phyloP scores from a whole-genome alignment of 2,888 invertebrate genomes.

The Acrobasis repandana region DNA sequence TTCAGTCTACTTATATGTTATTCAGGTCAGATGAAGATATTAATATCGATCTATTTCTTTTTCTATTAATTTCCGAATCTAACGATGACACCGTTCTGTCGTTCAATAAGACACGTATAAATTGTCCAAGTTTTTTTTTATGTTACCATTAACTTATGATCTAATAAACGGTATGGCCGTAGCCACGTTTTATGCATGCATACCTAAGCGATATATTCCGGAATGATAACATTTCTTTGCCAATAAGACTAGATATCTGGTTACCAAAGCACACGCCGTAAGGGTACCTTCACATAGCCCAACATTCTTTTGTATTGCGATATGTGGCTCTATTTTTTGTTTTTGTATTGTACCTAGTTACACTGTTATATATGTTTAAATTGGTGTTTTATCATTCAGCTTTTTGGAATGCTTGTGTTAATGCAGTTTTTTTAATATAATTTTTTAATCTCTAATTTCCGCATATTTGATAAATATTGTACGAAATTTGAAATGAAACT shows the following conservation, averaged over 20 bases:
- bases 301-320: not conserved
- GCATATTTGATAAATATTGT: no score
- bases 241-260: not conserved
- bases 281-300: not conserved
- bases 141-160: not conserved
- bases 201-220: not conserved
- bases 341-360: no score
- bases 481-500: no score
- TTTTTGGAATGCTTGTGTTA: no score
- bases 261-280: not conserved
- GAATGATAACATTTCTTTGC: not conserved
- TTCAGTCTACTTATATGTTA: slow-evolving; percentile 23
- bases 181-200: not conserved
- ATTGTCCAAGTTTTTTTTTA: slow-evolving; percentile 22
- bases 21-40: slow-evolving; percentile 30
- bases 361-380: no score
- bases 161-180: not conserved
- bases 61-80: slow-evolving; percentile 24
- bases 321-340: not conserved
- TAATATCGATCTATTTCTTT: slow-evolving; percentile 31
- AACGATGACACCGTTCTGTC: slow-evolving; percentile 24
- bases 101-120: slow-evolving; percentile 27
- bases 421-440: no score
- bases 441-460: no score
- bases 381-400: no score